Conservation (phyloP, 2,113 vertebrate genomes). For the Eudyptes chrysolophus region DNA sequence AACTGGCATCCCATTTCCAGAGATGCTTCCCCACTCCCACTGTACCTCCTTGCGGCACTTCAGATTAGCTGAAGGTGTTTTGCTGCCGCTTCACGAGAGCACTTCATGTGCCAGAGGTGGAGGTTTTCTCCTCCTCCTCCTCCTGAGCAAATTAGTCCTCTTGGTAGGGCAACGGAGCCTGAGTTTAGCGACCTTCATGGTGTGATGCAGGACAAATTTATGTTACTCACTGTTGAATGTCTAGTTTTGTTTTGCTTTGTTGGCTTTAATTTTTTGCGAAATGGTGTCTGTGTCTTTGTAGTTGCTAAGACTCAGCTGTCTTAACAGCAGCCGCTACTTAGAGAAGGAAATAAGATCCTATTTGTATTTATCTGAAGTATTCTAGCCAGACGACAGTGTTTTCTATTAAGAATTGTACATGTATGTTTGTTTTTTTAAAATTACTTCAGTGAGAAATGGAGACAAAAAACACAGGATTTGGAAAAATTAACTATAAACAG, state of each 20-base stretch:
- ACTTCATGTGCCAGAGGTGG: fast-evolving
- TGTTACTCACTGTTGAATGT: neutral
- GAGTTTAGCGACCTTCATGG: neutral
- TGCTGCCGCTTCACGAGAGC: neutral
- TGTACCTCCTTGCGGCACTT: neutral
- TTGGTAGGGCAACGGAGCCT: neutral
- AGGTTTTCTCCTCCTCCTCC: neutral
- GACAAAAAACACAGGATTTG: slow-evolving; percentile 61
- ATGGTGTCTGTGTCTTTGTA: slow-evolving; percentile 1
- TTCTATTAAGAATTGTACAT: slow-evolving; percentile 57
- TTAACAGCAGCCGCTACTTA: neutral
- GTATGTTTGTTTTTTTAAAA: slow-evolving; percentile 64
- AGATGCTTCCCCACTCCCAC: fast-evolving
- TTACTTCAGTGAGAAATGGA: slow-evolving; percentile 62
- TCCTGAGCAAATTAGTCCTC: neutral
- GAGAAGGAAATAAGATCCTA: neutral
- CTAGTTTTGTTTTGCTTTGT: neutral
- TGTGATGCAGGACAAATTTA: neutral
- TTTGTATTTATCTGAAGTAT: slow-evolving; percentile 40
- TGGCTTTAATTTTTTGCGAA: neutral
- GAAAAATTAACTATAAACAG: slow-evolving; percentile 67
- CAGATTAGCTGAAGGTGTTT: neutral
- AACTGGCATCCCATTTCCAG: neutral
- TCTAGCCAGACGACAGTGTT: slow-evolving; percentile 31
- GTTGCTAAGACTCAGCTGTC: neutral